Evolutionary conservation across 2,797 vertebrate species (phyloP).

Genomic region (Tadarida brasiliensis): DNA sequence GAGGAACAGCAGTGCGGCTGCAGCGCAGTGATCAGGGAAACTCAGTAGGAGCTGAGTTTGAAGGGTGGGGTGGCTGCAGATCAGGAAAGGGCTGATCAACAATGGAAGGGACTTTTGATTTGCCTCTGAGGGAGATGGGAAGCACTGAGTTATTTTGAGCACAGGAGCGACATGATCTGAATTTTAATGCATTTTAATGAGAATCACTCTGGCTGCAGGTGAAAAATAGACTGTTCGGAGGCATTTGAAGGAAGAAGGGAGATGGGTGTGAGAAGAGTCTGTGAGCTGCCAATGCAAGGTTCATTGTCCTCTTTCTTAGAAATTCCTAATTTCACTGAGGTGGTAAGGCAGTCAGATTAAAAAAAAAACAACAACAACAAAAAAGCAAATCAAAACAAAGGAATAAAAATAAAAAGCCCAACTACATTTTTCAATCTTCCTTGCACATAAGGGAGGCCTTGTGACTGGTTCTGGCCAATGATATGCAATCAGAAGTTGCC

Average conservation of each 20-base stretch:
- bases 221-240: neutral
- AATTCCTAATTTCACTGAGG: neutral
- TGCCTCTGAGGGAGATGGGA: neutral
- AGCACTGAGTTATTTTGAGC: neutral
- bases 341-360: neutral
- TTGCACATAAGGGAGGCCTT: neutral
- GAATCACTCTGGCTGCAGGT: neutral
- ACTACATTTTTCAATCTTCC: neutral
- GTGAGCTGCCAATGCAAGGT: neutral
- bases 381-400: neutral
- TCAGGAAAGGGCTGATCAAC: neutral
- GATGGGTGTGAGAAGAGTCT: neutral
- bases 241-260: neutral
- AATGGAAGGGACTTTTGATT: neutral
- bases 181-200: neutral
- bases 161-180: neutral
- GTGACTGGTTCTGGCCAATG: neutral
- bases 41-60: neutral
- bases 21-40: neutral
- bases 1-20: neutral
- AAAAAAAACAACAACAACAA: neutral
- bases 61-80: neutral
- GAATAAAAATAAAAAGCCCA: neutral
- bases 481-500: neutral
- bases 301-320: neutral